Base-by-base conservation (phyloP, 1,140 invertebrate species). In the Theocolax elegans region DNA sequence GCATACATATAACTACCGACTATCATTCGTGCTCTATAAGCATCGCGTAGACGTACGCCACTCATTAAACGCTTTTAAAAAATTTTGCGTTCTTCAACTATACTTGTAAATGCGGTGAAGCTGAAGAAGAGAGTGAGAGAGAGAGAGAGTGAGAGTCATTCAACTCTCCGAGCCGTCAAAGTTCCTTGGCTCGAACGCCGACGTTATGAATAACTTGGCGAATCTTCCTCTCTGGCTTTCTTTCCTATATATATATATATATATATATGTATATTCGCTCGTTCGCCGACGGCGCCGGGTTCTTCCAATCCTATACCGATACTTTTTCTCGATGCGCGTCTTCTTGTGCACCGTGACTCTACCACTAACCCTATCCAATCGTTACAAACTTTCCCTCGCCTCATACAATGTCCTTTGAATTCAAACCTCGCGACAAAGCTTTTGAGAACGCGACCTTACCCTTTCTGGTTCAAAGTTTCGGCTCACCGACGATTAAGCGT, bases 361-460 rank as follows among this genome's bases (percentile, higher is more conserved):
- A n/a, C n/a, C n/a, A n/a, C 4, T 35, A 3, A 38, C 42, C 3
- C 40, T 12, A 44, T 0, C 19, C 23, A 23, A 44, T 60, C 40
- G 58, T 46, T 60, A 31, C 58, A 29, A 60, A 60, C 40, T 60
- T 46, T 46, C 13, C 40, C n/a, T 10, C 7, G 0, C 21, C 1
- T 46, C 58, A 25, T 46, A 60, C 58, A 71, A 75, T 75, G 74
- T 75, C 69, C 72, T 74, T 75, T 77, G 74, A 75, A 77, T 73
- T 75, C 70, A 67, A 74, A 77, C 72, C 72, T 12, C 75, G 72
- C 75, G 74, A 77, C 74, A 77, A 77, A 77, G 31, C 31, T 35
- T 35, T 35, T 35, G 10, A 35, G 31, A 4, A 35, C 4, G 31
- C 10, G 31, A 7, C 8, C 25, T 31, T 19, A 49, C 46, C 46